phyloP scores from a whole-genome alignment of 1,140 invertebrate species.

The Drosophila suzukii region DNA sequence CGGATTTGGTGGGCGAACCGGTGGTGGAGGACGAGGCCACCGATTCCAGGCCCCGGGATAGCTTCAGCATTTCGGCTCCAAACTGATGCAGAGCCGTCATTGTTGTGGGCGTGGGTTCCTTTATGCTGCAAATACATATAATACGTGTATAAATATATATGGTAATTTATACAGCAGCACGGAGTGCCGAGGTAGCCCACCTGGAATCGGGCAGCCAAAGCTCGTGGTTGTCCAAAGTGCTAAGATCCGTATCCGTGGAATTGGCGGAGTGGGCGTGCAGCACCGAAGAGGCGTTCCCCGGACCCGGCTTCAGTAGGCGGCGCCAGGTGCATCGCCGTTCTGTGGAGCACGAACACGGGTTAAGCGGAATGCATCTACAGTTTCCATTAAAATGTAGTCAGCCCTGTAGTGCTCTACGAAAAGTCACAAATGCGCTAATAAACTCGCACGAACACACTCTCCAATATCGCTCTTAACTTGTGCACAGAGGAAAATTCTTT shows the following conservation, averaged over 20 bases:
- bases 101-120: slow-evolving; percentile 90
- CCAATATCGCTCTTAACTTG: not conserved
- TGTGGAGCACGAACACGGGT: slow-evolving; percentile 45
- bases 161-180: not conserved
- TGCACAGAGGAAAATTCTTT: not conserved
- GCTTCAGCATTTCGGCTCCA: slow-evolving; percentile 92
- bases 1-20: slow-evolving; percentile 80
- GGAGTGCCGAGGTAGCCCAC: slow-evolving; percentile 63
- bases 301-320: slow-evolving; percentile 85
- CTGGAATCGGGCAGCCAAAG: slow-evolving; percentile 91
- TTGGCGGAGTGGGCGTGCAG: slow-evolving; percentile 90
- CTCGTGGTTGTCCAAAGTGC: slow-evolving; percentile 91
- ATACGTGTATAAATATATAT: not conserved
- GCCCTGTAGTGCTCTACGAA: slow-evolving; percentile 15
- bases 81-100: slow-evolving; percentile 93
- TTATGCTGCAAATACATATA: slow-evolving; percentile 60
- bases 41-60: slow-evolving; percentile 90
- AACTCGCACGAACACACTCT: slow-evolving; percentile 34
- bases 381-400: slow-evolving; percentile 33
- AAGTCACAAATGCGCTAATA: slow-evolving; percentile 65
- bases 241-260: slow-evolving; percentile 92
- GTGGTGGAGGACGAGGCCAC: slow-evolving; percentile 85
- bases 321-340: slow-evolving; percentile 89
- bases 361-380: slow-evolving; percentile 17
- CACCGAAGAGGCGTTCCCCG: slow-evolving; percentile 85